Conservation (phyloP, 1,140 invertebrate species). For the Monomorium pharaonis region DNA sequence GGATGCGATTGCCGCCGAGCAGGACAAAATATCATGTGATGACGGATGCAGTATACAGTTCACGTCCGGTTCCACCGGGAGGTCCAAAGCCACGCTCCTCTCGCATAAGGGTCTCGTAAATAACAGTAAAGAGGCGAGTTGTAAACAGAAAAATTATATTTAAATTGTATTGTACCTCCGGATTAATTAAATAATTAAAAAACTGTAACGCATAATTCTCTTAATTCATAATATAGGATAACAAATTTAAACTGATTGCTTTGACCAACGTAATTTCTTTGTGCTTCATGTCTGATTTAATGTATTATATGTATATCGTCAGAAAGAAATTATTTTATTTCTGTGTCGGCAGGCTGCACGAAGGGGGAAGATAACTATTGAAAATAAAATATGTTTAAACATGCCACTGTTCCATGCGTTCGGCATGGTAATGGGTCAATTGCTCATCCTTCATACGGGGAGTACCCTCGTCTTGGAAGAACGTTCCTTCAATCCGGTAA, state of each 20-base stretch:
- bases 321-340: slow-evolving; percentile 10
- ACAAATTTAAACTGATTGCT: background rate
- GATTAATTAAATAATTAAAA: slow-evolving; percentile 6
- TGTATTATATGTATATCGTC: background rate
- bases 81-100: slow-evolving; percentile 94
- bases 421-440: slow-evolving; percentile 90
- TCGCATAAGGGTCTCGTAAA: slow-evolving; percentile 95
- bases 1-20: slow-evolving; percentile 73
- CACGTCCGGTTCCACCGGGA: slow-evolving; percentile 95
- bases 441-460: slow-evolving; percentile 88
- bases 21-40: slow-evolving; percentile 87
- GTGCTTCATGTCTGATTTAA: background rate
- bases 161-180: background rate
- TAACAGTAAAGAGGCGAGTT: slow-evolving; percentile 88
- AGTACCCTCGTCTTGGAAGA: slow-evolving; percentile 90
- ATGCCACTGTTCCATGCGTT: slow-evolving; percentile 97
- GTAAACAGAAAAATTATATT: background rate
- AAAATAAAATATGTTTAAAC: slow-evolving; percentile 90
- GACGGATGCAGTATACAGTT: slow-evolving; percentile 93
- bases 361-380: slow-evolving; percentile 86
- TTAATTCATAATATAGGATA: background rate
- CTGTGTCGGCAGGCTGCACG: slow-evolving; percentile 84
- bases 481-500: slow-evolving; percentile 88
- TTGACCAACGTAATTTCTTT: background rate
- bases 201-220: background rate